Percentiles rank a stretch among this genome's conserved stretches.
phyloP scores from a whole-genome alignment of 1,140 invertebrate species.

The Zaprionus gabonicus region DNA sequence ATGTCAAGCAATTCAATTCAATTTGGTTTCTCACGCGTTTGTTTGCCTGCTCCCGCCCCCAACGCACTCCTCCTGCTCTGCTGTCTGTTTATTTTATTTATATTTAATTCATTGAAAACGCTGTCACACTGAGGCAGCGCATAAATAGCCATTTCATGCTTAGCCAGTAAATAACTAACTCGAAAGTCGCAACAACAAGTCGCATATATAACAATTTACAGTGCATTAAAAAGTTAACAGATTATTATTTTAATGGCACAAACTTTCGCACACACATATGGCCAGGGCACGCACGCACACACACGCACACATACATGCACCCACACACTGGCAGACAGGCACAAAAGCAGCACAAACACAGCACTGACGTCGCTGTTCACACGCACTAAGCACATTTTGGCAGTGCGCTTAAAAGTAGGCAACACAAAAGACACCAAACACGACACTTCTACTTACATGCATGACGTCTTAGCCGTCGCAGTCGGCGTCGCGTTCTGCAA shows the following conservation, averaged over 20 bases:
- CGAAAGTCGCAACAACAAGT: constrained; percentile 16
- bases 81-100: constrained; percentile 57
- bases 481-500: constrained; percentile 46
- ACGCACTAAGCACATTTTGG: constrained; percentile 27
- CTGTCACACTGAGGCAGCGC: not conserved
- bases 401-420: constrained; percentile 69
- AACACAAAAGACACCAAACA: constrained; percentile 46
- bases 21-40: constrained; percentile 82
- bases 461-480: constrained; percentile 28
- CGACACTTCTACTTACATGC: constrained; percentile 51
- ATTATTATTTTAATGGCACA: constrained; percentile 50
- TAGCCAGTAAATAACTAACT: constrained; percentile 66
- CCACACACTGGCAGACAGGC: not conserved
- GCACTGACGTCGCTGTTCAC: too few relatives aligned
- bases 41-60: constrained; percentile 52
- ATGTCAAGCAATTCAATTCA: constrained; percentile 83
- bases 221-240: constrained; percentile 48
- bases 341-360: not conserved
- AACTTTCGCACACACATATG: constrained; percentile 43
- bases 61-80: not conserved
- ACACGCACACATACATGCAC: not conserved
- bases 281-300: constrained; percentile 7
- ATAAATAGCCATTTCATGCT: constrained; percentile 54
- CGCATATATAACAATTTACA: constrained; percentile 53
- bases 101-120: constrained; percentile 72